phyloP scores from a whole-genome alignment of 2,113 vertebrate species.

The Phyllostomus hastatus region DNA sequence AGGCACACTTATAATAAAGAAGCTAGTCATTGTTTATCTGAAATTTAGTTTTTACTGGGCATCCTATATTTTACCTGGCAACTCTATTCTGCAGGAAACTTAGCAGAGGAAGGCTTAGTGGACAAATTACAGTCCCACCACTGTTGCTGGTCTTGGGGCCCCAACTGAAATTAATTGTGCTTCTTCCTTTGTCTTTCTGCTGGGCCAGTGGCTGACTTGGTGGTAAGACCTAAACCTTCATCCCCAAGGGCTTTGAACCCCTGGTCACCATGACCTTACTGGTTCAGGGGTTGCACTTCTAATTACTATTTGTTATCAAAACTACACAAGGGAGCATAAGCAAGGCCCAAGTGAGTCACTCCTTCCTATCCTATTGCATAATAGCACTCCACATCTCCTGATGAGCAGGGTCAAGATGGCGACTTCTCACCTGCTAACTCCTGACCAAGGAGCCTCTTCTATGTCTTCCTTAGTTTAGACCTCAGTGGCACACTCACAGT shows the following conservation, averaged over 20 bases:
- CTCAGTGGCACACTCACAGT: not conserved
- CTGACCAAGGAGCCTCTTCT: not conserved
- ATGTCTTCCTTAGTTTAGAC: not conserved
- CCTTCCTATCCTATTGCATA: too few relatives aligned
- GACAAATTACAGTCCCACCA: not conserved
- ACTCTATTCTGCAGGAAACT: not conserved
- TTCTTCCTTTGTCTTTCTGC: not conserved
- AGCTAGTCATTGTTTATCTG: not conserved
- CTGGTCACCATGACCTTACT: not conserved
- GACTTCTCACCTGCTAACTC: not conserved
- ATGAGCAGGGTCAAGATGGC: not conserved
- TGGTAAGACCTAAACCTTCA: not conserved
- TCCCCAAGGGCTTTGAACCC: not conserved
- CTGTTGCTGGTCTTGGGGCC: not conserved
- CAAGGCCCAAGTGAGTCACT: not conserved
- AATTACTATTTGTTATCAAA: not conserved
- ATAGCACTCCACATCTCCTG: not conserved
- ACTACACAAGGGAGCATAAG: not conserved
- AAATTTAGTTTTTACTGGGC: not conserved
- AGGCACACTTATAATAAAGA: not conserved
- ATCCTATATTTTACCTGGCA: not conserved
- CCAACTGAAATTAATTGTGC: rapidly evolving
- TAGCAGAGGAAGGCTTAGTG: not conserved
- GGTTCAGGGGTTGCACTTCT: not conserved
- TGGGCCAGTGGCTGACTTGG: not conserved